Conservation (phyloP, 2,888 invertebrate genomes). For the Oxytorus armatus region DNA sequence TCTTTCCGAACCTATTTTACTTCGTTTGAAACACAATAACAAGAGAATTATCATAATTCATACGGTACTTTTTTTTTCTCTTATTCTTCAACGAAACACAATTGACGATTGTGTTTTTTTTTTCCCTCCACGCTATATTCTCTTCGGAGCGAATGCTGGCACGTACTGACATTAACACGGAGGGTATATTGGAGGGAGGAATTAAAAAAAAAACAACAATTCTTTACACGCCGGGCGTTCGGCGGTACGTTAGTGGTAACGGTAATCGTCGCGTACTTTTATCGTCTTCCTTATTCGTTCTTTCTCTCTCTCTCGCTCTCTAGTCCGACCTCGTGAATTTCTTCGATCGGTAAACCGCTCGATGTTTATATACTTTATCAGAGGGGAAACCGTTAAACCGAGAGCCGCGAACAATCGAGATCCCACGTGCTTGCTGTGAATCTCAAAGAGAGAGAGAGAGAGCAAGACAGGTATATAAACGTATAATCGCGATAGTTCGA, state of each 20-base stretch:
- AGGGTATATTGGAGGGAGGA: neutral
- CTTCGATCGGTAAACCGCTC: neutral
- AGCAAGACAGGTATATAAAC: slow-evolving; percentile 3
- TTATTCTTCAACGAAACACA: neutral
- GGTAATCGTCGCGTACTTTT: too few relatives aligned
- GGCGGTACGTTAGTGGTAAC: neutral
- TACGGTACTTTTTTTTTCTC: neutral
- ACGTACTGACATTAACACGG: neutral
- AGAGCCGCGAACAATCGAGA: slow-evolving; percentile 33
- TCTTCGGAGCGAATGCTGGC: neutral
- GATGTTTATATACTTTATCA: neutral
- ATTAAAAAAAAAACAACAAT: neutral
- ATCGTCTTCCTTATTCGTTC: too few relatives aligned
- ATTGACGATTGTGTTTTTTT: neutral
- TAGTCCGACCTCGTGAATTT: slow-evolving; percentile 33
- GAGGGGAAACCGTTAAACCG: slow-evolving; percentile 30
- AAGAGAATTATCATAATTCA: neutral
- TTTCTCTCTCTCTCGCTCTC: too few relatives aligned
- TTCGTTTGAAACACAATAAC: neutral
- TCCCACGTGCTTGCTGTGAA: slow-evolving; percentile 44
- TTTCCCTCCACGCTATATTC: neutral
- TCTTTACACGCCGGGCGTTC: slow-evolving; percentile 13
- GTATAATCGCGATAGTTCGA: slow-evolving; percentile 55
- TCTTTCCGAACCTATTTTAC: too few relatives aligned
- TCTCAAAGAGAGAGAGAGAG: slow-evolving; percentile 9